These are phyloP conservation scores for Hyles euphorbiae DNA, from an alignment of 1,140 invertebrate species.

Conservation along the genomic window DNA sequence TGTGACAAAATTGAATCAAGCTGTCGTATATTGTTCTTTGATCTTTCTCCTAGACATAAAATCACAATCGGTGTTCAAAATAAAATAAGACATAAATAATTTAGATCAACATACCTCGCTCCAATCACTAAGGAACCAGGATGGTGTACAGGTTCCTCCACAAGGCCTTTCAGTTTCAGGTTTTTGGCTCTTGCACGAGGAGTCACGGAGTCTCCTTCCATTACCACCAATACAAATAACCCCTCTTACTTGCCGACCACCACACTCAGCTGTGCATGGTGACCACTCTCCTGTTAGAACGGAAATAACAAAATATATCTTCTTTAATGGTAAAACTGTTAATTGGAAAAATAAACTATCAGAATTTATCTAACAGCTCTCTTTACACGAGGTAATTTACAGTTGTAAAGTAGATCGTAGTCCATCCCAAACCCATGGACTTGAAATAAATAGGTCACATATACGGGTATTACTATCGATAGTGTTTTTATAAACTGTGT, in stretches of 20 bases:
- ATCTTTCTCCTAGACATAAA: no score
- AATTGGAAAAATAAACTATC: no score
- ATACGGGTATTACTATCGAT: no score
- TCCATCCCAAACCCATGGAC: no score
- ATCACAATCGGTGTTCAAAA: no score
- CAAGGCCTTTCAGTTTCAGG: conserved; percentile 55
- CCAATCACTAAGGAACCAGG: conserved; percentile 81
- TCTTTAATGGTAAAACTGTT: no score
- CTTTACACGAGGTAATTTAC: no score
- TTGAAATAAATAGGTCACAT: no score
- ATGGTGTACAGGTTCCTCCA: conserved; percentile 62
- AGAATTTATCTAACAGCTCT: no score
- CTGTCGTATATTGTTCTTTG: background rate
- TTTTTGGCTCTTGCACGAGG: conserved; percentile 44
- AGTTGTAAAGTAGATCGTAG: no score
- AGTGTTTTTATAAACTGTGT: no score
- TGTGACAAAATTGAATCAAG: background rate
- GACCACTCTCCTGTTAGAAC: conserved; percentile 77
- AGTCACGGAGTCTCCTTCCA: conserved; percentile 56
- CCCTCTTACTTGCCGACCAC: conserved; percentile 76
- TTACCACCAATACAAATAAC: conserved; percentile 76
- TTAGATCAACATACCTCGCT: conserved; percentile 56
- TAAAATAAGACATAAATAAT: background rate
- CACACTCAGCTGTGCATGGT: conserved; percentile 79
- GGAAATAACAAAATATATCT: background rate